These are phyloP conservation scores for Chouioia cunea DNA, from an alignment of 2,888 invertebrate genomes.

Conservation along the genomic window DNA sequence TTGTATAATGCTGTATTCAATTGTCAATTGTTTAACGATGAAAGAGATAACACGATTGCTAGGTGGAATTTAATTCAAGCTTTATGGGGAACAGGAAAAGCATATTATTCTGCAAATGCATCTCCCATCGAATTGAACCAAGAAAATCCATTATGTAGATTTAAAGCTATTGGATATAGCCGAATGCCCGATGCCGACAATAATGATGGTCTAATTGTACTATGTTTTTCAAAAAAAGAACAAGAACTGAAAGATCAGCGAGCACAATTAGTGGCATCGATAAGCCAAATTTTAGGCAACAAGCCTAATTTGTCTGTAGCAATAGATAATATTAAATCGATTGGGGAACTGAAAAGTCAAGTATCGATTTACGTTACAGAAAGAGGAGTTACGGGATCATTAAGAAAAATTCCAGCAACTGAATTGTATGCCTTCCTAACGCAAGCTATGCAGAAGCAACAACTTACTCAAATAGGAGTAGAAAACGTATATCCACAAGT, in stretches of 20 bases:
- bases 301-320: conserved; percentile 85
- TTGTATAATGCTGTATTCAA: conserved; percentile 82
- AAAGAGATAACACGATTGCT: conserved; percentile 91
- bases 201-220: conserved; percentile 89
- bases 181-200: conserved; percentile 88
- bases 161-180: conserved; percentile 95
- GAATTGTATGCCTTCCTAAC: conserved; percentile 81
- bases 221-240: conserved; percentile 86
- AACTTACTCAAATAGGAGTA: conserved; percentile 81
- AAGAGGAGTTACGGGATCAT: conserved; percentile 75
- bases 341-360: conserved; percentile 84
- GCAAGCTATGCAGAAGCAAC: conserved; percentile 78
- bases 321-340: conserved; percentile 83
- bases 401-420: conserved; percentile 78
- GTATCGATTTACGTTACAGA: conserved; percentile 80
- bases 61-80: conserved; percentile 96
- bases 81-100: conserved; percentile 87
- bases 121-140: conserved; percentile 87
- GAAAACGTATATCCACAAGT: conserved; percentile 80
- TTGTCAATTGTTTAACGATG: conserved; percentile 93
- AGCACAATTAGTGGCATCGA: conserved; percentile 73
- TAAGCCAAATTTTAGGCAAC: conserved; percentile 83
- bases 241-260: conserved; percentile 77
- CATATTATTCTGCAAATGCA: conserved; percentile 82
- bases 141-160: conserved; percentile 91